Base-by-base conservation (phyloP, 1,140 invertebrate genomes). In the Pogonognathellus flavescens region DNA sequence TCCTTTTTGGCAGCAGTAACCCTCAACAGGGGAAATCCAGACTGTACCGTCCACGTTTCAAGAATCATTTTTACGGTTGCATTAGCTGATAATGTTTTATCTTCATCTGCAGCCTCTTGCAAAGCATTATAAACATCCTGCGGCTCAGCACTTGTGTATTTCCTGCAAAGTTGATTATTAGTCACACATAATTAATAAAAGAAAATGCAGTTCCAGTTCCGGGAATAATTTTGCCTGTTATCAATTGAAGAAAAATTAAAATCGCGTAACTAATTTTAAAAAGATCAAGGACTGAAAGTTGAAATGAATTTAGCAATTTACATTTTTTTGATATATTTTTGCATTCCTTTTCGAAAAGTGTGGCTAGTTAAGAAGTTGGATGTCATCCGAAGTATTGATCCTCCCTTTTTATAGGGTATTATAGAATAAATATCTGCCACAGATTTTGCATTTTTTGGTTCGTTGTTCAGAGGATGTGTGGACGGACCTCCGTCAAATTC, bases 21-120 rank as follows among this genome's bases (percentile, higher is more conserved):
- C 83, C 86, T 76, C 52, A 82, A 18, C 13, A 53, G 2, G 22
- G 20, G 70, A 80, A 82, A 41, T 70, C 55, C 55, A 31, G 94
- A 91, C 89, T 97, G 95, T 1, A 92, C 90, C 0, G 94, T 95
- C 96, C 96, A 97, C 0, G 94, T 93, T 88, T 95, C 93, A 95
- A 97, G 95, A 50, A 97, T 93, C 1, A 91, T 89, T 82, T 93
- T 93, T 0, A 97, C 91, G 60, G 90, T 83, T 5, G 59, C 50
- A 81, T 81, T 62, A 25, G 50, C 20, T 8, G 50, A 31, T 4
- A 80, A 50, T 11, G 80, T 20, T 16, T 59, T 31, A 16, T 59
- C 72, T 41, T 86, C 72, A 7, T 92, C 91, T 0, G 92, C 92
- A 84, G 92, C 90, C 22, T 90, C 89, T 0, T 93, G 92, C 88